A percentile compares a stretch with the other conserved stretches of the same genome.
Evolutionary conservation across 1,140 invertebrate species (phyloP).

Genomic region (Drosophila kepulauana): DNA sequence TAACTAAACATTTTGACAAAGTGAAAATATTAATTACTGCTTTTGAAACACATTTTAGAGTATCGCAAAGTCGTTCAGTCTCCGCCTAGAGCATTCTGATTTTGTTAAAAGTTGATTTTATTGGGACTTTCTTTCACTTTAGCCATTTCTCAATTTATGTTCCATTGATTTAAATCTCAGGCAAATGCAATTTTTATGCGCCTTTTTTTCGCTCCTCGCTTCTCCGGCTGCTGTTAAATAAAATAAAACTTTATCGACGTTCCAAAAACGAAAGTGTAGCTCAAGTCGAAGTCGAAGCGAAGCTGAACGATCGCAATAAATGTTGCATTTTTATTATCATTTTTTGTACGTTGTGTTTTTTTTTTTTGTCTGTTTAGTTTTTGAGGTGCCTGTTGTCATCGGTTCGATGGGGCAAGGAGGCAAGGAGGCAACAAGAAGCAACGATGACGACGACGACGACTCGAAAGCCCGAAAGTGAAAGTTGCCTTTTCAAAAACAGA

Average conservation of each 20-base stretch:
- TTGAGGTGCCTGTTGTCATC: constrained; percentile 44
- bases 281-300: constrained; percentile 2
- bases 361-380: constrained; percentile 20
- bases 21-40: too few relatives aligned
- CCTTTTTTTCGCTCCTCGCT: constrained; percentile 10
- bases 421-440: not conserved
- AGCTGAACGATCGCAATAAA: constrained; percentile 62
- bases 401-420: not conserved
- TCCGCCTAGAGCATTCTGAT: constrained; percentile 1
- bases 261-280: constrained; percentile 70
- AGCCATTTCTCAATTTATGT: constrained; percentile 48
- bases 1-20: too few relatives aligned
- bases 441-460: not conserved
- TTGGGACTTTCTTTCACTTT: constrained; percentile 62
- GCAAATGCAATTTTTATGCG: constrained; percentile 65
- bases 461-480: constrained; percentile 72
- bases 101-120: constrained; percentile 9
- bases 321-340: constrained; percentile 81
- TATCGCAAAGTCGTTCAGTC: not conserved
- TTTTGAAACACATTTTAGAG: not conserved
- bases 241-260: constrained; percentile 62
- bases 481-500: constrained; percentile 60
- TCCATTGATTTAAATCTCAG: constrained; percentile 74
- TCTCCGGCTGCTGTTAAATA: not conserved
- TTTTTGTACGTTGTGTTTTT: constrained; percentile 8